Base-by-base conservation (phyloP, 2,888 invertebrate genomes). In the Halocaridina rubra region DNA sequence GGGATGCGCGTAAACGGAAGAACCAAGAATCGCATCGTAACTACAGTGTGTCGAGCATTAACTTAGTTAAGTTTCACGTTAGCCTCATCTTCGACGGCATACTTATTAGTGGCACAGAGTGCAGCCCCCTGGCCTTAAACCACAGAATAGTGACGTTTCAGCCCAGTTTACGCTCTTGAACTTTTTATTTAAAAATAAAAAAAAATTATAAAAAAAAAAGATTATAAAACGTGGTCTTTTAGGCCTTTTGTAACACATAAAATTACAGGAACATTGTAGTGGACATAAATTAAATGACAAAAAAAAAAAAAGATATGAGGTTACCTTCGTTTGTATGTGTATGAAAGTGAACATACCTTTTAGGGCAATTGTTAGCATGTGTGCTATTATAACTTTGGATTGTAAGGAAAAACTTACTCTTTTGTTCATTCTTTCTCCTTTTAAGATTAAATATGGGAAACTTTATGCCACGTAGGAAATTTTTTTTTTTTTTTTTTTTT, bases 281-380 rank as follows among this genome's bases (percentile, higher is more conserved):
- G 79, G 79, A 61, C 80, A 84, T 64, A 74, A n/a, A 84, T 57
- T 67, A 64, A 79, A 59, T 72, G 61, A 64, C 33, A 74, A 74
- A 74, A 74, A 74, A 74, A 53, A 13, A 10, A 72, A 75, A 81
- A 81, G 22, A 81, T 67, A 67, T 80, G 80, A 79, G 84, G 84
- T 84, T 75, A 74, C 84, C 84, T 84, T 84, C 80, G 84, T 80
- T 61, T 84, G 84, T 79, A 64, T 75, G 74, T 84, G 84, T 81
- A 81, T 81, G 81, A 81, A 81, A 74, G 81, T 64, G 39, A 78
- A 84, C 79, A 79, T 84, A 84, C 84, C 72, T 79, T n/a, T 76
- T 81, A 81, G 81, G 81, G 81, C 81, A 81, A 67, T 80, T 80
- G 84, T 84, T 80, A 84, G 81, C 81, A 81, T 81, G 81, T 81